phyloP scores from a whole-genome alignment of 2,888 invertebrate genomes.

The Spodoptera exigua region DNA sequence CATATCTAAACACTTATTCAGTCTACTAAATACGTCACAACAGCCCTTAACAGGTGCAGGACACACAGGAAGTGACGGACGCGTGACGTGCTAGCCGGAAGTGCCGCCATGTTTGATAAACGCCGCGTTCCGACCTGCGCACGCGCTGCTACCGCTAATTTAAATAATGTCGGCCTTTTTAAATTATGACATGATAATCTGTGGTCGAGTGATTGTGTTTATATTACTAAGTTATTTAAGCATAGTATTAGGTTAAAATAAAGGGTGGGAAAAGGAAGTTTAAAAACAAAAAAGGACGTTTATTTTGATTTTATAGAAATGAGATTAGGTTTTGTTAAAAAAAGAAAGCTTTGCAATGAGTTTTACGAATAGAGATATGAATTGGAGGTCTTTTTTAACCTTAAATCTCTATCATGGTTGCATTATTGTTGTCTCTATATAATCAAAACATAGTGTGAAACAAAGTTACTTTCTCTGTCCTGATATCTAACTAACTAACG shows the following conservation, averaged over 20 bases:
- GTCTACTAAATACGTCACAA: constrained; percentile 45
- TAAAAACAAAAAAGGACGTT: too few species aligned
- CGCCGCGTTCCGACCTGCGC: constrained; percentile 74
- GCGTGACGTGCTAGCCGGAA: constrained; percentile 71
- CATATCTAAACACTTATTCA: constrained; percentile 6
- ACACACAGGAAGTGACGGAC: constrained; percentile 62
- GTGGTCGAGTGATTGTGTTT: constrained; percentile 32
- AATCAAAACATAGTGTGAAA: background rate
- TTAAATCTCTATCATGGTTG: too few species aligned
- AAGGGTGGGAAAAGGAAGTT: too few species aligned
- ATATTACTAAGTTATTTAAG: constrained; percentile 15
- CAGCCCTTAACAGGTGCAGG: constrained; percentile 57
- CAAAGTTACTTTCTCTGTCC: too few species aligned
- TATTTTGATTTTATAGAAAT: background rate
- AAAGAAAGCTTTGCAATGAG: too few species aligned
- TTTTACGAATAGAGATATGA: too few species aligned
- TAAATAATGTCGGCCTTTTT: constrained; percentile 51
- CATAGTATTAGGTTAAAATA: background rate
- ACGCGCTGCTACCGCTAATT: constrained; percentile 71
- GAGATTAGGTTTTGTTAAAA: background rate
- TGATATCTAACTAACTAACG: too few species aligned
- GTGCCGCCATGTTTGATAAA: constrained; percentile 79
- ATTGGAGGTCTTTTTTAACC: too few species aligned
- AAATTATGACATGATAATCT: constrained; percentile 43
- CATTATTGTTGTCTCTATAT: background rate